Base-by-base conservation (phyloP, 2,888 invertebrate species). In the Patella depressa region DNA sequence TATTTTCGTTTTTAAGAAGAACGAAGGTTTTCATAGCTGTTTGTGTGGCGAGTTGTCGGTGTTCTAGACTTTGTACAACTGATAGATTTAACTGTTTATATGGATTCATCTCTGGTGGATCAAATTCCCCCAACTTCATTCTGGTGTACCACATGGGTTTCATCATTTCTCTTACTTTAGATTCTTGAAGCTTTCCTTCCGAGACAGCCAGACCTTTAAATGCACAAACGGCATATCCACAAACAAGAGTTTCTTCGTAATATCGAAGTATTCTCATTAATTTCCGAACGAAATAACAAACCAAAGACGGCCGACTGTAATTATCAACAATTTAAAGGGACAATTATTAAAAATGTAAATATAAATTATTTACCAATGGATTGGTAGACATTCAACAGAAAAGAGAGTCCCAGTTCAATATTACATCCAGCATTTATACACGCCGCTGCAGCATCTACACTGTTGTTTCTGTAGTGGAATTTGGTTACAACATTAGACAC, bases 1-100 rank as follows among this genome's bases (percentile, higher is more conserved):
- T 65, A 53, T 75, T 57, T 7, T 80, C 72, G 74, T 87, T 87
- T 78, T 87, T 87, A 73, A 87, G 81, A 71, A 87, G 77, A 12
- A 87, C 85, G 55, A 87, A 84, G 0, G 83, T 79, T 78, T 84
- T 79, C n/a, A 79, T 76, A 12, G 87, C 87, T 14, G 84, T 84
- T 72, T 73, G 71, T 14, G 85, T 7, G 17, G 85, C 80, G 24
- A 87, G 79, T 55, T 76, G 59, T 53, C 82, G 71, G 72, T 87
- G 87, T 12, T 70, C 78, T 17, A 19, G 69, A 75, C 83, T 84
- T 79, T 85, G 84, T 9, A 87, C 76, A 14, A 84, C 81, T n/a
- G 82, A 79, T 57, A 83, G 55, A 53, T 77, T 76, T 19, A 86
- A 79, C 19, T 77, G 54, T 5, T 69, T 77, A 81, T 85, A 87